phyloP scores from a whole-genome alignment of 2,888 invertebrate genomes.

The Mimachlamys varia region DNA sequence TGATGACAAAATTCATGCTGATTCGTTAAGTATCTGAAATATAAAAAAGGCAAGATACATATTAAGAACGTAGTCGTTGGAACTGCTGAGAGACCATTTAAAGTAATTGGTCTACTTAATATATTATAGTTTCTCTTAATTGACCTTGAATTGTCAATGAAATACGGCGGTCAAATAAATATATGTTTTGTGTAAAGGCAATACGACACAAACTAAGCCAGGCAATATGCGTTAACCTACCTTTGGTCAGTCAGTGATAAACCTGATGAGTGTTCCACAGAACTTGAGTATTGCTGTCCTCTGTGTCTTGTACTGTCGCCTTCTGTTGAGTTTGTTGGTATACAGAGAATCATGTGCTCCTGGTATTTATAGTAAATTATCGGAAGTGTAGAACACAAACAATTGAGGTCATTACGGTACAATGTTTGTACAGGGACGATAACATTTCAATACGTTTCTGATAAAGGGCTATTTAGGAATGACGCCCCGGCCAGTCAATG shows the following conservation, averaged over 20 bases:
- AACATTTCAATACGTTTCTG: background rate
- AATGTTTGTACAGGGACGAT: background rate
- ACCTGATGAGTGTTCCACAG: background rate
- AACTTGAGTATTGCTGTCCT: background rate
- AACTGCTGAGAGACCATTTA: too few relatives aligned
- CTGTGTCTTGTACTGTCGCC: background rate
- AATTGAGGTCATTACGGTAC: background rate
- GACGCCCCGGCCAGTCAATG: conserved; percentile 38
- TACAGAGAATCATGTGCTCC: background rate
- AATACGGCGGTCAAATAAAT: too few relatives aligned
- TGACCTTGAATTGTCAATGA: too few relatives aligned
- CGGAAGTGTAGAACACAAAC: background rate
- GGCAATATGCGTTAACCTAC: too few relatives aligned
- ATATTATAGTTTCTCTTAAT: too few relatives aligned
- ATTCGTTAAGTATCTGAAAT: background rate
- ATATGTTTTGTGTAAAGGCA: too few relatives aligned
- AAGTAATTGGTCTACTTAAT: too few relatives aligned
- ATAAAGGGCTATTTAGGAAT: background rate
- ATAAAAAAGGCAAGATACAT: background rate
- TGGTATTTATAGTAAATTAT: conserved; percentile 20
- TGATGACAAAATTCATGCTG: background rate
- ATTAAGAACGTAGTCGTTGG: too few relatives aligned
- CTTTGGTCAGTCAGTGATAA: too few relatives aligned
- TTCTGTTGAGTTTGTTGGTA: background rate
- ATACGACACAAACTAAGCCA: too few relatives aligned